These are phyloP conservation scores for Leptoclinus maculatus DNA, from an alignment of 2,797 vertebrate species.

Conservation along the genomic window DNA sequence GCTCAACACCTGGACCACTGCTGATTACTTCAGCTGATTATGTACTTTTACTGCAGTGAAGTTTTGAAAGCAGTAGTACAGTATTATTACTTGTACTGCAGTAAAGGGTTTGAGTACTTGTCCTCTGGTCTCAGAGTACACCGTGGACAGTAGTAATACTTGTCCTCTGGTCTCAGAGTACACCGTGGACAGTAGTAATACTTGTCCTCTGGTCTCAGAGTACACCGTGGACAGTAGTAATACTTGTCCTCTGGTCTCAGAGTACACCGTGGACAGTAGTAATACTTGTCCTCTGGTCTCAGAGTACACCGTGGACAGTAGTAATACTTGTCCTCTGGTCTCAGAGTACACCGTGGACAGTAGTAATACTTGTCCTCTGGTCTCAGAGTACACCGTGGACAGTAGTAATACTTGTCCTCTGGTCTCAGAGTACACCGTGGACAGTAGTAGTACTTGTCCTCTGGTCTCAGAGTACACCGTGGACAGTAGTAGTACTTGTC, in stretches of 20 bases:
- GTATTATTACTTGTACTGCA: not conserved
- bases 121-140: not conserved
- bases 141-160: too few species aligned
- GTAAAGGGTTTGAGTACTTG: not conserved
- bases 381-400: too few species aligned
- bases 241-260: not conserved
- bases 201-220: not conserved
- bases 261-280: too few species aligned
- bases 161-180: not conserved
- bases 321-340: too few species aligned
- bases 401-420: not conserved
- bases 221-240: too few species aligned
- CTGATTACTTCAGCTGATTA: not conserved
- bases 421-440: too few species aligned
- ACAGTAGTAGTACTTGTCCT: not conserved
- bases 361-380: too few species aligned
- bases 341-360: constrained; percentile 89
- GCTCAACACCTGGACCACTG: not conserved
- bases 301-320: too few species aligned
- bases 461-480: too few species aligned
- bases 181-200: too few species aligned
- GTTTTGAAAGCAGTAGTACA: not conserved
- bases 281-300: not conserved
- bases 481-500: too few species aligned
- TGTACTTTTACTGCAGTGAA: not conserved